A percentile compares a stretch with the other conserved stretches of the same genome.
phyloP scores from a whole-genome alignment of 2,888 invertebrate genomes.

The Zhuqinia jingwanae region DNA sequence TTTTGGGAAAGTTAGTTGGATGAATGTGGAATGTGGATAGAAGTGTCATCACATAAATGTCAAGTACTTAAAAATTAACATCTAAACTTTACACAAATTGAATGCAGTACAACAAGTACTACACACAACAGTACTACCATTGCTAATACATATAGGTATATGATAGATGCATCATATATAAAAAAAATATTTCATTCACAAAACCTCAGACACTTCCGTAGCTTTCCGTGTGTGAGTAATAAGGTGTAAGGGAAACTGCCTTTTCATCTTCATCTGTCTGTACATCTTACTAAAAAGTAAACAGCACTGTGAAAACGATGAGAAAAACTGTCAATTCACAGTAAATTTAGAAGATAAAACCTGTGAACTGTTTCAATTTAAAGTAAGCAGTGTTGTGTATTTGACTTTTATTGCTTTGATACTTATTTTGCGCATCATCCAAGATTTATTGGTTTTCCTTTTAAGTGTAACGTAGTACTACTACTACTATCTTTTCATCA shows the following conservation, averaged over 20 bases:
- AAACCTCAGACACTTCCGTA: conserved; percentile 14
- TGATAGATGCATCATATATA: not conserved
- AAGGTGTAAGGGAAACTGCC: not conserved
- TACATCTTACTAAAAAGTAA: not conserved
- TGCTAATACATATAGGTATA: not conserved
- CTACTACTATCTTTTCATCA: not conserved
- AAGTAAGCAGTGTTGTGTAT: not conserved
- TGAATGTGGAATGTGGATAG: not conserved
- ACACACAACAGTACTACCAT: not conserved
- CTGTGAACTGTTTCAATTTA: too few relatives aligned
- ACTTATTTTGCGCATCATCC: not conserved
- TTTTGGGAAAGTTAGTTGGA: not conserved
- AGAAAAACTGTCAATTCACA: not conserved
- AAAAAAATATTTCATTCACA: conserved; percentile 51
- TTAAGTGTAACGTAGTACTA: not conserved
- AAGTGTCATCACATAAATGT: conserved; percentile 58
- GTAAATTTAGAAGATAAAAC: not conserved
- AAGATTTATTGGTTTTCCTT: not conserved
- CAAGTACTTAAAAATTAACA: conserved; percentile 24
- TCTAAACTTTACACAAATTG: too few relatives aligned
- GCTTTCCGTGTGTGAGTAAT: not conserved
- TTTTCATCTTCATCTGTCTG: not conserved
- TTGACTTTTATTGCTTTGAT: not conserved
- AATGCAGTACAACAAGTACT: not conserved
- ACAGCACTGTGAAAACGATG: not conserved